Percentiles rank a stretch among this genome's conserved stretches.
phyloP scores from a whole-genome alignment of 2,888 invertebrate species.

The Malthinus seriepunctatus region DNA sequence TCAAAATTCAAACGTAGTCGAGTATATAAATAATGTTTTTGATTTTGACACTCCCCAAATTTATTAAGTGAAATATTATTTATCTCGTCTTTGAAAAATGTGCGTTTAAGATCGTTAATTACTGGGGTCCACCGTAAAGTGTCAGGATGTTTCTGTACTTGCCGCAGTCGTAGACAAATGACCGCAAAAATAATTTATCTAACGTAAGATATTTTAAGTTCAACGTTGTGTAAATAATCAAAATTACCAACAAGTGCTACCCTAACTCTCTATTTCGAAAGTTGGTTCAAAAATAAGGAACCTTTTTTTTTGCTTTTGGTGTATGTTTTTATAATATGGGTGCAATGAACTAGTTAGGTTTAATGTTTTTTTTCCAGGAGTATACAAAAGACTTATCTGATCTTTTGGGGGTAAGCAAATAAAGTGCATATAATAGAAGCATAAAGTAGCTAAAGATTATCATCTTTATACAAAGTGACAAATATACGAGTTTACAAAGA shows the following conservation, averaged over 20 bases:
- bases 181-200: conserved; percentile 52
- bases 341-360: conserved; percentile 9
- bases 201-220: conserved; percentile 35
- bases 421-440: conserved; percentile 11
- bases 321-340: neutral
- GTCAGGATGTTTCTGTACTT: conserved; percentile 52
- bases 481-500: conserved; percentile 7
- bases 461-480: conserved; percentile 12
- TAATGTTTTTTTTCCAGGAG: neutral
- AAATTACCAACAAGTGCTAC: conserved; percentile 17
- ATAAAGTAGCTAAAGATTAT: conserved; percentile 13
- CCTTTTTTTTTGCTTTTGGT: neutral
- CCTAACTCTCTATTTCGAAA: conserved; percentile 1
- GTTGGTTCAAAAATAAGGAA: conserved; percentile 1
- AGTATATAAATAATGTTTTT: conserved; percentile 42
- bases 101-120: conserved; percentile 55
- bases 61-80: conserved; percentile 55
- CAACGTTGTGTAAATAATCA: conserved; percentile 21
- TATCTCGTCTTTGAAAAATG: conserved; percentile 54
- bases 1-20: conserved; percentile 25
- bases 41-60: conserved; percentile 52
- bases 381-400: conserved; percentile 16
- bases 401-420: conserved; percentile 12
- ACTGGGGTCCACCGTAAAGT: conserved; percentile 52
- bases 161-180: conserved; percentile 53